Evolutionary conservation across 2,797 vertebrate genomes (phyloP).

Genomic region (Malacoctenus gilli): DNA sequence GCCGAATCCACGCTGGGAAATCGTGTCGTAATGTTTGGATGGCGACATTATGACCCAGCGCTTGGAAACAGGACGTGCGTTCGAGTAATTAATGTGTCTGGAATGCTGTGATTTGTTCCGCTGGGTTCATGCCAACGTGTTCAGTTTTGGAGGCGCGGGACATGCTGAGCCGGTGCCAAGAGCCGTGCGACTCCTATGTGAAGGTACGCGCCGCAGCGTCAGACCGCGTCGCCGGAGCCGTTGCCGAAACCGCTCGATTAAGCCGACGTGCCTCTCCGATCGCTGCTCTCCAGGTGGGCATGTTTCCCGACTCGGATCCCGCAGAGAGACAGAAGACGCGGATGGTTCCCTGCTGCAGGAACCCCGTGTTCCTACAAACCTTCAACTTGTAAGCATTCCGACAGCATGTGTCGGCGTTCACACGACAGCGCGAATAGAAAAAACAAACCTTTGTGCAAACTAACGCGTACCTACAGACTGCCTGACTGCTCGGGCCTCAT

Average conservation of each 20-base stretch:
- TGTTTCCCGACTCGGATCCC: conserved; percentile 72
- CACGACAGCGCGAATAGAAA: no score
- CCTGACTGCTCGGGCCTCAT: no score
- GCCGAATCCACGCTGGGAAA: no score
- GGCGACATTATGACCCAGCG: conserved; percentile 9
- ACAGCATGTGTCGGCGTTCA: neutral
- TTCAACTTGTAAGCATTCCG: conserved; percentile 74
- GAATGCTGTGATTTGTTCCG: conserved; percentile 13
- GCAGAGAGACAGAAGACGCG: conserved; percentile 68
- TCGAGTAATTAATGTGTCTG: conserved; percentile 12
- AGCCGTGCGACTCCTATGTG: conserved; percentile 83
- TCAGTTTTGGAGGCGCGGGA: conserved; percentile 89
- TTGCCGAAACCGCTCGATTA: no score
- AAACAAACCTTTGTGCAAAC: no score
- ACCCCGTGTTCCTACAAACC: conserved; percentile 75
- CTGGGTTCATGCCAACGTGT: conserved; percentile 23
- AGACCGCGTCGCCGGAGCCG: neutral
- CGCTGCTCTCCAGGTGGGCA: conserved; percentile 65
- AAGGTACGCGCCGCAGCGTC: conserved; percentile 78
- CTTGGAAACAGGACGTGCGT: conserved; percentile 3
- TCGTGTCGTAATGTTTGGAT: no score
- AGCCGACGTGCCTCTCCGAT: no score
- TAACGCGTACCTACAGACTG: no score
- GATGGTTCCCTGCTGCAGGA: conserved; percentile 72
- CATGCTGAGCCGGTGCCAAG: conserved; percentile 71